A percentile compares a stretch with the other conserved stretches of the same genome.
Conservation (phyloP, 2,888 invertebrate species). For the Plagodis dolabraria region DNA sequence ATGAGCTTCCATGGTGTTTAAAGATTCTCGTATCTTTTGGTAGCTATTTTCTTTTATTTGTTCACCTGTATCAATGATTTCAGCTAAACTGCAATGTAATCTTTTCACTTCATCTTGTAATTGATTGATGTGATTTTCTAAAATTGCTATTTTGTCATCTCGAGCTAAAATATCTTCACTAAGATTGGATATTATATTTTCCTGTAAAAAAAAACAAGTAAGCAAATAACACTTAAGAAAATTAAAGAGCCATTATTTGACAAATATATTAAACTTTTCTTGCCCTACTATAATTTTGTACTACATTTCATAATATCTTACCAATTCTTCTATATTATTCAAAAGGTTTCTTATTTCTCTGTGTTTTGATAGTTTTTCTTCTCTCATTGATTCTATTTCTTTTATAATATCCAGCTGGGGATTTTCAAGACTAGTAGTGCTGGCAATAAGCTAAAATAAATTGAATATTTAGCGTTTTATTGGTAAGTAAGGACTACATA, state of each 20-base stretch:
- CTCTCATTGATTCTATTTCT: slow-evolving; percentile 63
- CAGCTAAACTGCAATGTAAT: slow-evolving; percentile 56
- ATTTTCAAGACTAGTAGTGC: slow-evolving; percentile 31
- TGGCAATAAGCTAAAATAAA: slow-evolving; percentile 14
- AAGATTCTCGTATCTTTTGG: slow-evolving; percentile 57
- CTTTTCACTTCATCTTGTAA: slow-evolving; percentile 67
- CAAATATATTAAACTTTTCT: no score
- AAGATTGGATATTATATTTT: slow-evolving; percentile 55
- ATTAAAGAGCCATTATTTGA: no score
- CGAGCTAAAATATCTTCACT: slow-evolving; percentile 60
- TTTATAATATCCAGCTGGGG: slow-evolving; percentile 48
- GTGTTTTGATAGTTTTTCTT: slow-evolving; percentile 59
- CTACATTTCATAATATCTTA: slow-evolving; percentile 36
- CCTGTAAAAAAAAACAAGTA: slow-evolving; percentile 62
- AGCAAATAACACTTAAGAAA: no score
- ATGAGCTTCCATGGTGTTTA: slow-evolving; percentile 69
- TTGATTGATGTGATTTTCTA: slow-evolving; percentile 73
- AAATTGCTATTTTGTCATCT: slow-evolving; percentile 64
- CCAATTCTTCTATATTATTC: slow-evolving; percentile 66
- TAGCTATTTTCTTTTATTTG: slow-evolving; percentile 57
- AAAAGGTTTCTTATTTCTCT: slow-evolving; percentile 59
- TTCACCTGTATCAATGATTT: slow-evolving; percentile 62
- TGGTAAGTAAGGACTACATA: no score
- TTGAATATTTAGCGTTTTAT: neutral
- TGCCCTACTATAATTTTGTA: no score